phyloP scores from a whole-genome alignment of 2,888 invertebrate genomes.

The Leucania comma region DNA sequence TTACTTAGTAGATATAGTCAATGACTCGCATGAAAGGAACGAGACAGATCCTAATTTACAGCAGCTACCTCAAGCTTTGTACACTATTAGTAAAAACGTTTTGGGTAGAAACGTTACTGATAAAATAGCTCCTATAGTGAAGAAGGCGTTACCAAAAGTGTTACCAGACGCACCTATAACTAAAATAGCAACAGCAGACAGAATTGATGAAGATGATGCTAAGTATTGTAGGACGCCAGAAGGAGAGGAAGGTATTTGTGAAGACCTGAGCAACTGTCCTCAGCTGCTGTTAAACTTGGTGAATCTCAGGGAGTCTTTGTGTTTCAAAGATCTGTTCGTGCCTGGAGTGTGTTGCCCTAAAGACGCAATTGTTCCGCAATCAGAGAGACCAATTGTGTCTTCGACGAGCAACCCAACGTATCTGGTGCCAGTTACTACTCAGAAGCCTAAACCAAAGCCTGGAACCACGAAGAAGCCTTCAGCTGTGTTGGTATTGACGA shows the following conservation, averaged over 20 bases:
- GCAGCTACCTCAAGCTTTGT: constrained; percentile 93
- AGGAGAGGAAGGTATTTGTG: constrained; percentile 95
- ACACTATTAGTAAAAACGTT: constrained; percentile 95
- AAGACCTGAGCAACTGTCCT: constrained; percentile 97
- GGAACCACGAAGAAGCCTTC: constrained; percentile 76
- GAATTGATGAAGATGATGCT: constrained; percentile 87
- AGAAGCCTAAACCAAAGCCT: constrained; percentile 79
- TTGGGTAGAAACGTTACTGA: constrained; percentile 94
- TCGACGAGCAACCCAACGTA: constrained; percentile 86
- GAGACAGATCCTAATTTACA: constrained; percentile 84
- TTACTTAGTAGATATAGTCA: constrained; percentile 95
- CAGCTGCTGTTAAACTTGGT: constrained; percentile 95
- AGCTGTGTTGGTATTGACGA: constrained; percentile 77
- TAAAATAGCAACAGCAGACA: constrained; percentile 83
- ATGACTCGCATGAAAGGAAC: constrained; percentile 84
- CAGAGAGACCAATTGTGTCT: constrained; percentile 79
- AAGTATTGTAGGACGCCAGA: constrained; percentile 95
- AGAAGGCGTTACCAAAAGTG: constrained; percentile 84
- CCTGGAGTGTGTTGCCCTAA: constrained; percentile 98
- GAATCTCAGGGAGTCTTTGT: constrained; percentile 95
- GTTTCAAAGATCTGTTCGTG: constrained; percentile 97
- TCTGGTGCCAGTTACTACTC: constrained; percentile 84
- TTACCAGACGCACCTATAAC: constrained; percentile 85
- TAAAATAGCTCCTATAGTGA: constrained; percentile 94
- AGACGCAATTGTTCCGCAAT: constrained; percentile 80